A percentile compares a stretch with the other conserved stretches of the same genome.
Evolutionary conservation across 2,888 invertebrate species (phyloP).

Genomic region (Tetheella fluctuosa): DNA sequence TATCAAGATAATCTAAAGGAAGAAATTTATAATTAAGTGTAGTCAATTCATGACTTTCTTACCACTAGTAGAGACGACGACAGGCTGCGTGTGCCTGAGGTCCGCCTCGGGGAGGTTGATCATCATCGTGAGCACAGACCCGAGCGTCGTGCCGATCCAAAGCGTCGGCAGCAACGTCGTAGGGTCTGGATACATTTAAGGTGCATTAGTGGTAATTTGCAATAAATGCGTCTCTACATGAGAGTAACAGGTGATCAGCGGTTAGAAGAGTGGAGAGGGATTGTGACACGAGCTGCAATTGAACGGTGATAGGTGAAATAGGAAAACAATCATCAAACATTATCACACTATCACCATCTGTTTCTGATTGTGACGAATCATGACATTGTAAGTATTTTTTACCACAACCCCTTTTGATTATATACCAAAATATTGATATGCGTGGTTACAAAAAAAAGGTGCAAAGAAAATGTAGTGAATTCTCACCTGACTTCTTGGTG

Average conservation of each 20-base stretch:
- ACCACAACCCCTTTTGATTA: too few relatives aligned
- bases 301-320: too few relatives aligned
- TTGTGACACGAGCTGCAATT: not conserved
- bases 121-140: constrained; percentile 97
- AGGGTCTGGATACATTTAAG: constrained; percentile 89
- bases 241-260: not conserved
- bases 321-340: too few relatives aligned
- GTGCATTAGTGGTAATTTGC: constrained; percentile 8
- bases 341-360: too few relatives aligned
- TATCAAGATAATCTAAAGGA: too few relatives aligned
- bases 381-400: too few relatives aligned
- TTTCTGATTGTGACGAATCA: too few relatives aligned
- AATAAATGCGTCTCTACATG: not conserved
- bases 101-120: constrained; percentile 93
- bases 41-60: too few relatives aligned
- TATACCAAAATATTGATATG: too few relatives aligned
- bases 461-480: too few relatives aligned
- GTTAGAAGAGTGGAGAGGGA: not conserved
- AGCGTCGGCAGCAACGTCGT: constrained; percentile 93
- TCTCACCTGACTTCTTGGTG: constrained; percentile 95
- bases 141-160: constrained; percentile 99
- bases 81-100: constrained; percentile 92
- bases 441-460: too few relatives aligned
- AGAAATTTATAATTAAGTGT: too few relatives aligned
- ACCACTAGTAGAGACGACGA: constrained; percentile 95